Evolutionary conservation across 2,113 vertebrate species (phyloP).

Genomic region (Neotragus moschatus): DNA sequence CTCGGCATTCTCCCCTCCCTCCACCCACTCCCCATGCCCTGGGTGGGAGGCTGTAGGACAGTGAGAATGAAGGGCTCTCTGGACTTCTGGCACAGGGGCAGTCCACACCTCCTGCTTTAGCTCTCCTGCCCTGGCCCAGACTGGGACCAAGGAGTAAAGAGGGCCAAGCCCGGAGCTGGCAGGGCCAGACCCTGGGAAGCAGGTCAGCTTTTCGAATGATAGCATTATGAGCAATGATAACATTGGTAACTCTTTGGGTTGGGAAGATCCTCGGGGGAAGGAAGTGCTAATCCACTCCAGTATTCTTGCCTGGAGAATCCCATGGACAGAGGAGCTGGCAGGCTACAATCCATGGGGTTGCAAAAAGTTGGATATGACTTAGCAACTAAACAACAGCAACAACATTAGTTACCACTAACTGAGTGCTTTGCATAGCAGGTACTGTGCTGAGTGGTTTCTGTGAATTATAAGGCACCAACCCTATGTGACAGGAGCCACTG

Average conservation of each 20-base stretch:
- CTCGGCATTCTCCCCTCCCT: not conserved
- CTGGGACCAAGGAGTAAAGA: not conserved
- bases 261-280: not conserved
- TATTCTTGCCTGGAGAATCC: not conserved
- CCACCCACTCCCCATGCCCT: too few species aligned
- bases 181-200: not conserved
- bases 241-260: not conserved
- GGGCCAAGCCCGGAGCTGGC: not conserved
- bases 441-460: not conserved
- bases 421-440: not conserved
- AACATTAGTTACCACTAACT: not conserved
- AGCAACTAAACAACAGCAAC: not conserved
- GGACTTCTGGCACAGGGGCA: not conserved
- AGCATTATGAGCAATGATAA: not conserved
- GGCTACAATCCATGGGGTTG: not conserved
- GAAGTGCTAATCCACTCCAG: not conserved
- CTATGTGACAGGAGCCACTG: accelerated
- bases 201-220: not conserved
- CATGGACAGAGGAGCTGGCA: not conserved
- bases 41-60: not conserved
- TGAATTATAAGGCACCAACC: not conserved
- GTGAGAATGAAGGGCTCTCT: not conserved
- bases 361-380: not conserved
- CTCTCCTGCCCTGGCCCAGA: not conserved
- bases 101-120: not conserved